Conservation (phyloP, 2,797 vertebrate species). For the Cheracebus regulus region DNA sequence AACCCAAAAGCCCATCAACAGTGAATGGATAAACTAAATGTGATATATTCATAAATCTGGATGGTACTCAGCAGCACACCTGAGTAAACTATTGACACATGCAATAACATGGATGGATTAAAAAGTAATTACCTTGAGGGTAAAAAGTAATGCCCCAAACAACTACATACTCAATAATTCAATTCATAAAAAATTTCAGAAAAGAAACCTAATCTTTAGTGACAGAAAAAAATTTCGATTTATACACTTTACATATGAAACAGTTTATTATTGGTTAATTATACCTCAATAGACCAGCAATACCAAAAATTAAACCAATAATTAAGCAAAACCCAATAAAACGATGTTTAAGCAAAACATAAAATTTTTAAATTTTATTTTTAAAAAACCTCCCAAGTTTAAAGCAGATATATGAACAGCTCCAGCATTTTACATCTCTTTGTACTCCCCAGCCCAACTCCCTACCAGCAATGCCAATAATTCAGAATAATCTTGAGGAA, state of each 20-base stretch:
- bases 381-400: neutral
- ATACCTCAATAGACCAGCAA: neutral
- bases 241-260: neutral
- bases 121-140: neutral
- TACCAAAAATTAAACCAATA: neutral
- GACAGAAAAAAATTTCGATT: neutral
- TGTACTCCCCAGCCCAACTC: neutral
- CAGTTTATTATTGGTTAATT: neutral
- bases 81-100: neutral
- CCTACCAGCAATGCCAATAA: neutral
- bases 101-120: neutral
- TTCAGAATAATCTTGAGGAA: neutral
- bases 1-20: neutral
- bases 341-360: neutral
- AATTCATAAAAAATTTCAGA: neutral
- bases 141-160: neutral
- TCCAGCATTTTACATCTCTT: neutral
- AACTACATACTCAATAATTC: neutral
- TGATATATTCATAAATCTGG: neutral
- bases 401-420: neutral
- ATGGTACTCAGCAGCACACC: neutral
- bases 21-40: neutral
- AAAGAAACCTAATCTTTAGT: neutral
- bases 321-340: neutral
- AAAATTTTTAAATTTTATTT: neutral